These are phyloP conservation scores for Meloidogyne hapla DNA, from an alignment of 1,140 invertebrate species.

Conservation along the genomic window DNA sequence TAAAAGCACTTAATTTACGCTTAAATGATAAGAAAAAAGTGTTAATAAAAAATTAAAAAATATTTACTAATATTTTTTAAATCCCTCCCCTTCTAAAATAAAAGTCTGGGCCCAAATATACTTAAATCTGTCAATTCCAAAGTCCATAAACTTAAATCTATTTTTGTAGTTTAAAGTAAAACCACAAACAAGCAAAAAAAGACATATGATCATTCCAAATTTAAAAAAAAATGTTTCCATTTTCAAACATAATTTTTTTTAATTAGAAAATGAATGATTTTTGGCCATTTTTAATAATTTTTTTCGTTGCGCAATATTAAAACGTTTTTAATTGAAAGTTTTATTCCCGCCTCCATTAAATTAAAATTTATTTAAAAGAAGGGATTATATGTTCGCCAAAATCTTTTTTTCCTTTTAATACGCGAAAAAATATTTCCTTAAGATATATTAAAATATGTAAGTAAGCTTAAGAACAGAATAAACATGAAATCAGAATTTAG, in stretches of 20 bases:
- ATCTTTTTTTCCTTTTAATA: neutral
- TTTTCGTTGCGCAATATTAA: neutral
- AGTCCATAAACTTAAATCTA: neutral
- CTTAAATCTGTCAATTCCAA: neutral
- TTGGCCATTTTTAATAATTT: neutral
- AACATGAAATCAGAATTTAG: neutral
- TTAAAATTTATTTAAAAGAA: neutral
- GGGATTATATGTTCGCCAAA: neutral
- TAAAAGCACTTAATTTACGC: neutral
- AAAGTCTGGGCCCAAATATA: too few relatives aligned
- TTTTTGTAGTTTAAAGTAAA: neutral
- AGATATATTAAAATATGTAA: too few relatives aligned
- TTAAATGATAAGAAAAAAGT: neutral
- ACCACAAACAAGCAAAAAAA: neutral
- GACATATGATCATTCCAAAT: neutral
- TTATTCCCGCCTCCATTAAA: neutral
- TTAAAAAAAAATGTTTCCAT: too few relatives aligned
- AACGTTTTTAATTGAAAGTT: neutral
- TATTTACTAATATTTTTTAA: neutral
- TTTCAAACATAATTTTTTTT: neutral
- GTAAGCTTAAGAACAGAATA: neutral
- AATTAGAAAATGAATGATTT: constrained; percentile 4
- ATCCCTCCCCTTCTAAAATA: too few relatives aligned
- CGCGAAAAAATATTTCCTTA: too few relatives aligned
- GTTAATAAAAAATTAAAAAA: neutral